phyloP scores from a whole-genome alignment of 2,113 vertebrate genomes.

The Spermophilus dauricus region DNA sequence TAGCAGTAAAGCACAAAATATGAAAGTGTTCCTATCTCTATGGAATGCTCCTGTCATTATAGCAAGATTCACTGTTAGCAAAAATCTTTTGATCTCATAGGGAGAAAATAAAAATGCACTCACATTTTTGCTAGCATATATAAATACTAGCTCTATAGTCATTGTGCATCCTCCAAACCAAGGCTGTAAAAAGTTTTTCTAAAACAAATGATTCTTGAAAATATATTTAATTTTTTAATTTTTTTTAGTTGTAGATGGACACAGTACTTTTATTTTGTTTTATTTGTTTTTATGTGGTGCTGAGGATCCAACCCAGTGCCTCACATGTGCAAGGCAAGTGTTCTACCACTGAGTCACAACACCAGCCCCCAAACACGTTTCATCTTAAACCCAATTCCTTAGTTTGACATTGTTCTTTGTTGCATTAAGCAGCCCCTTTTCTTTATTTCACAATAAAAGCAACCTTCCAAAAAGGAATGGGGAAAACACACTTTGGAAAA shows the following conservation, averaged over 20 bases:
- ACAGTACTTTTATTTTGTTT: too few relatives aligned
- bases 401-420: not conserved
- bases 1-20: not conserved
- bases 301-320: too few relatives aligned
- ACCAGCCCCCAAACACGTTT: not conserved
- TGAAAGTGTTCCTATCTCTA: not conserved
- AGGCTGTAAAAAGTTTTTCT: not conserved
- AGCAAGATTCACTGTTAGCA: not conserved
- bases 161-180: not conserved
- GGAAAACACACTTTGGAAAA: not conserved
- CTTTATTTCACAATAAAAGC: not conserved
- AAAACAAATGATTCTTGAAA: conserved; percentile 31
- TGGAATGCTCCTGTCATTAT: not conserved
- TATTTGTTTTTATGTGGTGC: too few relatives aligned
- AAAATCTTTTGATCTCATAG: not conserved
- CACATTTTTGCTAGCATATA: not conserved
- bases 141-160: conserved; percentile 18
- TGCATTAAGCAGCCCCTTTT: not conserved
- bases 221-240: not conserved
- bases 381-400: not conserved
- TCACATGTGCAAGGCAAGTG: too few relatives aligned
- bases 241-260: too few relatives aligned
- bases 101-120: not conserved
- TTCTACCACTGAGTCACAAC: too few relatives aligned
- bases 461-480: not conserved